phyloP scores from a whole-genome alignment of 23 tunicate species.

The Oikopleura albicans region DNA sequence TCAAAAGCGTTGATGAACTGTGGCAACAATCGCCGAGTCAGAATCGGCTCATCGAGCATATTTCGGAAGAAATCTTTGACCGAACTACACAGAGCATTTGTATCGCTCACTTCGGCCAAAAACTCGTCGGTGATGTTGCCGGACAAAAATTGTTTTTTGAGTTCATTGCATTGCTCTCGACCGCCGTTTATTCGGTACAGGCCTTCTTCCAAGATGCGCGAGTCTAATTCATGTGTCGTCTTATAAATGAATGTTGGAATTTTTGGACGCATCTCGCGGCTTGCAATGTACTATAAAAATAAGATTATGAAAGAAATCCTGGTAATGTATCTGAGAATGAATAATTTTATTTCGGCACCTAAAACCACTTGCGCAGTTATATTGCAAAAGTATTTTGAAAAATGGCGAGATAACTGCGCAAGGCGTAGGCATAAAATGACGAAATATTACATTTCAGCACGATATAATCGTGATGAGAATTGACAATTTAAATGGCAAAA shows the following conservation, averaged over 20 bases:
- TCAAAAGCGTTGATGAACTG: not conserved
- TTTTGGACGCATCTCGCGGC: not conserved
- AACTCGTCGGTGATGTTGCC: not conserved
- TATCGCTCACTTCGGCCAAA: not conserved
- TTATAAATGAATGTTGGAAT: not conserved
- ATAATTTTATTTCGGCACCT: too few species aligned
- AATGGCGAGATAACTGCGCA: too few species aligned
- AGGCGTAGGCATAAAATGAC: too few species aligned
- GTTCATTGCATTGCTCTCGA: not conserved
- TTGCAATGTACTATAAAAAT: not conserved
- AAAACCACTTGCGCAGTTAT: too few species aligned
- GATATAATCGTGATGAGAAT: too few species aligned
- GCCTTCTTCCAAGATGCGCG: not conserved
- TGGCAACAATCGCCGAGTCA: not conserved
- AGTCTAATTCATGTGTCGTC: not conserved
- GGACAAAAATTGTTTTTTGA: not conserved
- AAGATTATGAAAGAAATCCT: too few species aligned
- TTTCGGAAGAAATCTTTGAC: conserved; percentile 8
- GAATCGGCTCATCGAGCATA: not conserved
- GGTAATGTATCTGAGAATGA: too few species aligned
- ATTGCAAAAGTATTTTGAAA: too few species aligned
- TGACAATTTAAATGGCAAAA: too few species aligned
- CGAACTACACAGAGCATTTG: not conserved
- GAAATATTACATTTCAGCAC: too few species aligned
- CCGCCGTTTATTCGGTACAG: not conserved